Evolutionary conservation across 2,797 vertebrate species (phyloP), one percentile per base, ranked within the genome.

Genomic region (Lemur catta): DNA sequence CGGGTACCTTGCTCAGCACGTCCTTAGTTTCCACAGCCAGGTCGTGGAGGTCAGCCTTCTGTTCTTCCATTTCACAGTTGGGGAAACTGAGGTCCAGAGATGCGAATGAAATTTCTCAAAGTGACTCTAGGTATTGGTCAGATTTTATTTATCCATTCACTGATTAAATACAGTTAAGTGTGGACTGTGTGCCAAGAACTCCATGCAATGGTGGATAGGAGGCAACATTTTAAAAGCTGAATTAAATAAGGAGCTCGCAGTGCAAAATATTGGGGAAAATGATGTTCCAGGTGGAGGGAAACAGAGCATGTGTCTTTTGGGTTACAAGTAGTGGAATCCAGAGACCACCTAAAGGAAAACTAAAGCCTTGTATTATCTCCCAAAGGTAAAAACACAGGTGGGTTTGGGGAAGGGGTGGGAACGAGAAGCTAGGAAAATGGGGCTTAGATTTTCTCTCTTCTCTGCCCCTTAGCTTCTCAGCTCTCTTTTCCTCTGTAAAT

Each of bases 281-380:
- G 14, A 7, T 48, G n/a, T 72, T 33, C 71, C 22, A 2, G n/a
- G 13, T 22, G 2, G 18, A 50, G 9, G 24, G 28, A 33, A 33
- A 59, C 6, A 61, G 80, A 43, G 28, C 1, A 1, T 18, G 35
- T 9, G 46, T 15, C 14, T 48, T 84, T 48, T 7, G 11, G 10
- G 20, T 22, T 24, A 2, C 1, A 28, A 59, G n/a, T 15, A 0
- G 4, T 20, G 26, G 52, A 81, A 41, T 18, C 63, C 8, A 50
- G 63, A 71, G 35, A 35, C 13, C 26, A 33, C 17, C 4, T 33
- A 26, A 41, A 52, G 55, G 35, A 12, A 63, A 87, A 74, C 28
- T n/a, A 4, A 46, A 65, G 46, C 1, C 15, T 43, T 38, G 3
- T 3, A 0, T 38, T 1, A 3, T 7, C 28, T 8, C 5, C n/a